Evolutionary conservation across 2,888 invertebrate species (phyloP).

Genomic region (Cerceris ruficornis): DNA sequence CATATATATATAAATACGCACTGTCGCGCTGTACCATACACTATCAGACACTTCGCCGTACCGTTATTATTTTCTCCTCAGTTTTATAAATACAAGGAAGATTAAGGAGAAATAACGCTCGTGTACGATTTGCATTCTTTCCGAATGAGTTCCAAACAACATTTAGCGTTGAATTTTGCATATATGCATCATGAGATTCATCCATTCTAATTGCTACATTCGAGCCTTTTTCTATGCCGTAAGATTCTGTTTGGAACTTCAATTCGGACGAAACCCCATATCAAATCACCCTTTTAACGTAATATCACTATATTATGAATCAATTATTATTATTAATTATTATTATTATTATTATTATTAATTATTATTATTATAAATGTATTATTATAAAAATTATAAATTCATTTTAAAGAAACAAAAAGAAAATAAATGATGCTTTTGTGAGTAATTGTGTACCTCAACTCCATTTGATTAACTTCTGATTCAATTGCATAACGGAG

Average conservation of each 20-base stretch:
- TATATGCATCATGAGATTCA: conserved; percentile 17
- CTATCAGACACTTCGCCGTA: conserved; percentile 47
- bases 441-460: conserved; percentile 74
- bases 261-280: conserved; percentile 73
- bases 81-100: conserved; percentile 37
- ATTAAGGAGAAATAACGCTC: conserved; percentile 33
- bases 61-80: conserved; percentile 31
- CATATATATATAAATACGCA: conserved; percentile 63
- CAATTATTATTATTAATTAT: conserved; percentile 66
- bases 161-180: conserved; percentile 28
- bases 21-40: conserved; percentile 73
- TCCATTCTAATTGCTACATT: conserved; percentile 40
- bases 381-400: conserved; percentile 81
- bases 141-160: conserved; percentile 67
- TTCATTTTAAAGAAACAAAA: conserved; percentile 79
- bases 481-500: conserved; percentile 28
- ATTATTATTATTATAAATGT: conserved; percentile 79
- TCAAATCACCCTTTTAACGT: conserved; percentile 68
- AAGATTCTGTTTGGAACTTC: conserved; percentile 76
- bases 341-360: conserved; percentile 72
- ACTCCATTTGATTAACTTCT: conserved; percentile 48
- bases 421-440: conserved; percentile 82
- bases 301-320: conserved; percentile 75
- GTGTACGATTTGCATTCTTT: conserved; percentile 45
- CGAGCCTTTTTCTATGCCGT: conserved; percentile 28